Evolutionary conservation across 1,140 invertebrate species (phyloP).

Genomic region (Diorhabda sublineata): DNA sequence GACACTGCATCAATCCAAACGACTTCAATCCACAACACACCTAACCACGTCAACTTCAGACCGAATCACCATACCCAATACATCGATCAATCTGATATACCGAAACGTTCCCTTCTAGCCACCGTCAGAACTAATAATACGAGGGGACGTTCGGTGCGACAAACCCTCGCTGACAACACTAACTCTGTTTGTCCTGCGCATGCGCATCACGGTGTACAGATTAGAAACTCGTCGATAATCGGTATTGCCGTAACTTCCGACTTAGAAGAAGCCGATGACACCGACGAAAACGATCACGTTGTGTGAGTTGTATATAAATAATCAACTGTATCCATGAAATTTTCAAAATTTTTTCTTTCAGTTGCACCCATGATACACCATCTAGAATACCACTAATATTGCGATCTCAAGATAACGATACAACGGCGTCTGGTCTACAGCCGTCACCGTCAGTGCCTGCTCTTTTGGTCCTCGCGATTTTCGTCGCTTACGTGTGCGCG

Average conservation of each 20-base stretch:
- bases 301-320: conserved; percentile 29
- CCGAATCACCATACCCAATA: conserved; percentile 31
- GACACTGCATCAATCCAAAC: conserved; percentile 40
- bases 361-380: conserved; percentile 64
- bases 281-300: conserved; percentile 45
- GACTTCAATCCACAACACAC: conserved; percentile 34
- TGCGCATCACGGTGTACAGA: conserved; percentile 32
- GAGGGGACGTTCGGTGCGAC: conserved; percentile 40
- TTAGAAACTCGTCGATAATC: conserved; percentile 28
- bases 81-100: conserved; percentile 40
- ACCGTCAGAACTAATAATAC: conserved; percentile 41
- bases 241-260: conserved; percentile 34
- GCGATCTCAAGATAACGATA: conserved; percentile 45
- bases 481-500: conserved; percentile 65
- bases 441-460: conserved; percentile 60
- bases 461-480: conserved; percentile 64
- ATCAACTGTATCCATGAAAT: conserved; percentile 9
- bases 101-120: conserved; percentile 43
- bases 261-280: conserved; percentile 43
- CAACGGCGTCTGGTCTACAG: conserved; percentile 37
- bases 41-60: conserved; percentile 38
- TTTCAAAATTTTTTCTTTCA: conserved; percentile 38
- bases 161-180: conserved; percentile 40
- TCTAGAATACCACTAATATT: conserved; percentile 67
- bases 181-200: conserved; percentile 34